Conservation (phyloP, 1,140 invertebrate genomes). For the Amyelois transitella region DNA sequence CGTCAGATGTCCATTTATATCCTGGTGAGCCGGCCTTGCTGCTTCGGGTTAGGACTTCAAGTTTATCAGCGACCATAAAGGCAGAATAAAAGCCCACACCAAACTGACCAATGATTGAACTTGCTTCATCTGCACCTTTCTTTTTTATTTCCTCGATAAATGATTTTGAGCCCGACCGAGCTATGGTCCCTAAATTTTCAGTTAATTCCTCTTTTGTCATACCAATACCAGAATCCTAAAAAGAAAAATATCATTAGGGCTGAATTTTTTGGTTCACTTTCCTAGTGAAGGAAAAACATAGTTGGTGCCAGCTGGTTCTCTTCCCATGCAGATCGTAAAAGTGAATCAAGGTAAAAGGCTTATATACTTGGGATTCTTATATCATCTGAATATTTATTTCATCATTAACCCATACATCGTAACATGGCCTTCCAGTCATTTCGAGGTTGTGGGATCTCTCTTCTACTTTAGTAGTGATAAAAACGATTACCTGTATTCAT, state of each 20-base stretch:
- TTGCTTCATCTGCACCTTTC: constrained; percentile 77
- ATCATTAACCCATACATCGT: too few species aligned
- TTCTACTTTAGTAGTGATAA: too few species aligned
- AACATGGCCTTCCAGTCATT: too few species aligned
- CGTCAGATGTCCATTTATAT: constrained; percentile 92
- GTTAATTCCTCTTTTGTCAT: constrained; percentile 95
- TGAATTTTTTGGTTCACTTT: not conserved
- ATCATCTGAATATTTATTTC: too few species aligned
- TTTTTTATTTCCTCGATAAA: constrained; percentile 91
- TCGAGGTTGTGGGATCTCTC: too few species aligned
- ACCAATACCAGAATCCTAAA: constrained; percentile 92
- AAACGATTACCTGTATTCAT: too few species aligned
- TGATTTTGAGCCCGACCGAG: constrained; percentile 95
- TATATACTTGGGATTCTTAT: too few species aligned
- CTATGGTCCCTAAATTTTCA: constrained; percentile 95
- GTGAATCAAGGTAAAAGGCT: too few species aligned
- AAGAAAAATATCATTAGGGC: constrained; percentile 1
- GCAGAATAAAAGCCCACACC: constrained; percentile 98
- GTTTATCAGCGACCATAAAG: constrained; percentile 97
- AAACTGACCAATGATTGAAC: constrained; percentile 97
- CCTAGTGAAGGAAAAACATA: too few species aligned
- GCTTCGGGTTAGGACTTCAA: constrained; percentile 90
- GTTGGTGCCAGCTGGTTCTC: too few species aligned
- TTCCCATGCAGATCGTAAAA: too few species aligned
- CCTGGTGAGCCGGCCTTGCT: constrained; percentile 79